Conservation (phyloP, 2,113 vertebrate genomes). For the Rhinolophus sinicus region DNA sequence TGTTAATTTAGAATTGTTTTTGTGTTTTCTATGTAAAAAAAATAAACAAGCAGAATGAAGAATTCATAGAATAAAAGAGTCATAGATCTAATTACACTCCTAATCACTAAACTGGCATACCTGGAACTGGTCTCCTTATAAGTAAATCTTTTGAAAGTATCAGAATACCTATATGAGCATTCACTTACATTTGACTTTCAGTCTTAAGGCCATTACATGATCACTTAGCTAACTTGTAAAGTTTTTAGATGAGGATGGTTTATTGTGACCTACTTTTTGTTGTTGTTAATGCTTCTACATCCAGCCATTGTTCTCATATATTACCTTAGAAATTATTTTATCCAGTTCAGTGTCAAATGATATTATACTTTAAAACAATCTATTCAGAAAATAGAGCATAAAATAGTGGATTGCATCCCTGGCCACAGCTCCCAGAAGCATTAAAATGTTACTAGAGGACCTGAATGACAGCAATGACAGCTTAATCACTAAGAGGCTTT, state of each 20-base stretch:
- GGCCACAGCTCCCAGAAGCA: slow-evolving; percentile 67
- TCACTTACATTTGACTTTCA: slow-evolving; percentile 56
- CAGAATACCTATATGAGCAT: slow-evolving; percentile 18
- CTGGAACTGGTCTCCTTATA: slow-evolving; percentile 10
- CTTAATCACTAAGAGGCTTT: slow-evolving; percentile 83
- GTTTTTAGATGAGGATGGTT: background rate
- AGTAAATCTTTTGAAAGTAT: slow-evolving; percentile 52
- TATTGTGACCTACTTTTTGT: background rate
- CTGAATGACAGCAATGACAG: slow-evolving; percentile 80
- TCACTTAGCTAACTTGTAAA: slow-evolving; percentile 34
- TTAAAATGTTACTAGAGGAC: slow-evolving; percentile 77
- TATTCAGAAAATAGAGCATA: slow-evolving; percentile 66
- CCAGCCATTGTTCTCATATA: slow-evolving; percentile 64
- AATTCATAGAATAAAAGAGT: slow-evolving; percentile 23
- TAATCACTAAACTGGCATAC: background rate
- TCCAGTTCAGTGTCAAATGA: slow-evolving; percentile 73
- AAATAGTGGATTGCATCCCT: slow-evolving; percentile 62
- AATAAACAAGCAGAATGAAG: background rate
- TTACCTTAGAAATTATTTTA: slow-evolving; percentile 74
- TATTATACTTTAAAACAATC: slow-evolving; percentile 56
- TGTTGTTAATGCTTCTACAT: slow-evolving; percentile 54
- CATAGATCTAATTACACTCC: background rate
- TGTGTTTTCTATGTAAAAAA: background rate
- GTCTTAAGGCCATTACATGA: background rate
- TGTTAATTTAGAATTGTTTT: background rate